Evolutionary conservation across 2,113 vertebrate species (phyloP), one percentile per base, ranked within the genome.

Genomic region (Hippopotamus amphibius): DNA sequence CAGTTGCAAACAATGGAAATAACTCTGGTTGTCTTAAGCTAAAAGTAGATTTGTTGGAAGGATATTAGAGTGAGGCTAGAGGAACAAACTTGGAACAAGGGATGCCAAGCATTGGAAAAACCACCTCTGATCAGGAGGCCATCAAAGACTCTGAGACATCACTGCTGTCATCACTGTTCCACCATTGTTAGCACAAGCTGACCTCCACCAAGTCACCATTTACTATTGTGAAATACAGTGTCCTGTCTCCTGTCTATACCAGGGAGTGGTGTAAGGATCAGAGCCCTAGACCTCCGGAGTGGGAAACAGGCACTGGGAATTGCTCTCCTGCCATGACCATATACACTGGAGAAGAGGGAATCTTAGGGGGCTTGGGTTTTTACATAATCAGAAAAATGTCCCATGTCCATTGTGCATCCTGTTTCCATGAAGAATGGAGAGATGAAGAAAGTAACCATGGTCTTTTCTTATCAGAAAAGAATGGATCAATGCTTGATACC

Each of bases 401-500:
- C 41, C 3, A 5, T 24, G 13, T n/a, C 12, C 48, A 8, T 86
- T 3, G 13, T 21, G 19, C 46, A 55, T 77, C 16, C 46, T 65
- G 14, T 66, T 85, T 88, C n/a, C 59, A 4, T 41, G 46, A 48
- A 72, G 63, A 92, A 96, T 90, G 8, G 9, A 92, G 24, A 94
- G 6, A 71, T 46, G 2, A 74, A 80, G 43, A 61, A 7, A 86
- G 16, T 26, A 50, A 63, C 8, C 6, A n/a, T 82, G 6, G 33
- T 17, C 37, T 83, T 94, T 91, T 84, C 80, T 96, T 88, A 46
- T 50, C 46, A 92, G 57, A 77, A 93, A 93, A 59, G 30, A 89
- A 92, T 43, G 10, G 84, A 30, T 15, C 63, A 37, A 14, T 65
- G n/a, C 30, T 57, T 43, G 93, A 63, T 30, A 86, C n/a, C 69